phyloP scores from a whole-genome alignment of 2,888 invertebrate species.

The Sarcophaga variegata region DNA sequence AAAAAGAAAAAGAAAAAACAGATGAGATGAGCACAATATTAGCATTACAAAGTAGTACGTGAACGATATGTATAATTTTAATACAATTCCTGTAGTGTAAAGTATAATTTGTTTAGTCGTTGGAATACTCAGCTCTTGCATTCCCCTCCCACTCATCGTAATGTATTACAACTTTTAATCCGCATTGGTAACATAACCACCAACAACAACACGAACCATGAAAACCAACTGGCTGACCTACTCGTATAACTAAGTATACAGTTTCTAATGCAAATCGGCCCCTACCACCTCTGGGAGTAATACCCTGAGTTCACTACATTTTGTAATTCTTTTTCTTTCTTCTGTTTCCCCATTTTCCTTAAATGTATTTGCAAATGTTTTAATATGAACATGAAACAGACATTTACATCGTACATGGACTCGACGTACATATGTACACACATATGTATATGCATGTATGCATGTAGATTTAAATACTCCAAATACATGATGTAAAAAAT shows the following conservation, averaged over 20 bases:
- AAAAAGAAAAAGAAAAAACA: neutral
- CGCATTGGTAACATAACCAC: conserved; percentile 49
- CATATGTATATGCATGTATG: conserved; percentile 2
- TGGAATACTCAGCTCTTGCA: neutral
- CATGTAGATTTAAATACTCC: conserved; percentile 52
- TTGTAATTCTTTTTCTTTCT: neutral
- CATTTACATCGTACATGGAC: neutral
- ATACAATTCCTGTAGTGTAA: neutral
- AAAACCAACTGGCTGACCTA: conserved; percentile 48
- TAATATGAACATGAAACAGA: neutral
- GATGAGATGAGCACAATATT: neutral
- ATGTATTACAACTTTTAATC: conserved; percentile 41
- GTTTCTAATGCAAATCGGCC: neutral
- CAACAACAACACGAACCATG: neutral
- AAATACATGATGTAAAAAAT: conserved; percentile 41
- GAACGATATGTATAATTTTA: neutral
- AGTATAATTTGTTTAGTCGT: conserved; percentile 6
- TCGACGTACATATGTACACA: neutral
- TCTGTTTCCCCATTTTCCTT: neutral
- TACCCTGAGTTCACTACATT: neutral
- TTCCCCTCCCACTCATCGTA: neutral
- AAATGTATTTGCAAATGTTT: neutral
- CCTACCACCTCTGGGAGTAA: neutral
- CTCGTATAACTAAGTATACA: conserved; percentile 23
- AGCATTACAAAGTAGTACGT: neutral